These are phyloP conservation scores for Corythoichthys haematopterus DNA, from an alignment of 2,113 vertebrate species.

Conservation along the genomic window DNA sequence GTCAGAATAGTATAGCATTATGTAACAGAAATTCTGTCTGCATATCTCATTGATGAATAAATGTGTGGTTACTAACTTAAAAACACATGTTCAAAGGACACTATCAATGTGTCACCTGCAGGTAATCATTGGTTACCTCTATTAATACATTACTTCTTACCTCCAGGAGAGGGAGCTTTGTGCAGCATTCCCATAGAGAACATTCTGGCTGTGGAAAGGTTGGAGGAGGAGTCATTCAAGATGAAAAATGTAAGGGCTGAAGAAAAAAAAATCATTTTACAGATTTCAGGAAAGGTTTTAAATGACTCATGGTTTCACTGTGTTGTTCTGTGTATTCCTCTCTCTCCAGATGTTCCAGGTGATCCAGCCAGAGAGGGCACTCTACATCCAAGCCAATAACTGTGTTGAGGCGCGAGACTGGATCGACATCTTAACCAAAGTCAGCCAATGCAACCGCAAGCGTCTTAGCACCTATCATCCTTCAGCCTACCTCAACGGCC, in stretches of 20 bases:
- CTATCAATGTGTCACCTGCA: neutral
- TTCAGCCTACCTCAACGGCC: conserved; percentile 93
- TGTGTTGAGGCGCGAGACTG: conserved; percentile 97
- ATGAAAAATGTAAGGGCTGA: conserved; percentile 94
- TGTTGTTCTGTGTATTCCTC: neutral
- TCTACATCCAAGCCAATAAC: conserved; percentile 99
- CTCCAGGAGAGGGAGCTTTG: conserved; percentile 85
- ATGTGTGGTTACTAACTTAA: too few relatives aligned
- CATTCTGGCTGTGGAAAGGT: conserved; percentile 92
- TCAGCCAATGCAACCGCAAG: conserved; percentile 95
- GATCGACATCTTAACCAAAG: conserved; percentile 97
- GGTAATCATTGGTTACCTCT: neutral
- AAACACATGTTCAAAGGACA: neutral
- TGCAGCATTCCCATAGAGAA: conserved; percentile 97
- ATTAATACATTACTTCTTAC: conserved; percentile 25
- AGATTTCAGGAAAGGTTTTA: neutral
- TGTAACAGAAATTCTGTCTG: neutral
- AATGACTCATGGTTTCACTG: neutral
- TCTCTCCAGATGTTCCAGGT: conserved; percentile 94
- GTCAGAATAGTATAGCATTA: neutral
- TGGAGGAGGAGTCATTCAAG: conserved; percentile 97
- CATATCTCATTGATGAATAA: neutral
- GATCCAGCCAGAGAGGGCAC: conserved; percentile 90
- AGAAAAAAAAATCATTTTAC: neutral
- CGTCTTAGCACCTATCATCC: conserved; percentile 92